Evolutionary conservation across 2,888 invertebrate species (phyloP).

Genomic region (Cataglyphis rosenhaueri): DNA sequence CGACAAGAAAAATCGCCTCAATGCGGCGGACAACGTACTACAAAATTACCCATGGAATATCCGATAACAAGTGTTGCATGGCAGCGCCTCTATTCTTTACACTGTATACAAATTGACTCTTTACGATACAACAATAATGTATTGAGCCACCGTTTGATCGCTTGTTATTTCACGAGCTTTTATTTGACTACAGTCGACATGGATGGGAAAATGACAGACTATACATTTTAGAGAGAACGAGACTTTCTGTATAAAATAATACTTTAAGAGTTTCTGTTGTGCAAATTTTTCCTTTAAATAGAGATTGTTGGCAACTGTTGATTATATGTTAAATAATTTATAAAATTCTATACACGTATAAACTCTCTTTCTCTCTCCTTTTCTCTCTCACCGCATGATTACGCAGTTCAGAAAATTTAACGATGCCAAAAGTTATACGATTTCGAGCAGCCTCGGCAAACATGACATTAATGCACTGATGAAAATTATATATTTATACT

Average conservation of each 20-base stretch:
- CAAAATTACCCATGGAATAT: conserved; percentile 51
- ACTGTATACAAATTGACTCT: conserved; percentile 76
- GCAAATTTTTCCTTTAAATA: conserved; percentile 1
- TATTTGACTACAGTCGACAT: conserved; percentile 40
- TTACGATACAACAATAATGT: conserved; percentile 71
- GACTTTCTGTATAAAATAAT: conserved; percentile 17
- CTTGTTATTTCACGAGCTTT: conserved; percentile 36
- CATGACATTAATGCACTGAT: conserved; percentile 40
- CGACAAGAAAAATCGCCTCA: conserved; percentile 45
- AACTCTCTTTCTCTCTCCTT: background rate
- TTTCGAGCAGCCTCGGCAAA: conserved; percentile 18
- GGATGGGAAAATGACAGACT: background rate
- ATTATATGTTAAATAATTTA: background rate
- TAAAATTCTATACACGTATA: no score
- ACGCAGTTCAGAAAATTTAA: conserved; percentile 32
- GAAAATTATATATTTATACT: conserved; percentile 51
- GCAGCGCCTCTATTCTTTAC: conserved; percentile 68
- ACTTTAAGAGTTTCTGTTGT: conserved; percentile 18
- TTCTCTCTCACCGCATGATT: background rate
- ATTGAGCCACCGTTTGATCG: conserved; percentile 70
- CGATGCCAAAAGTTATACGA: background rate
- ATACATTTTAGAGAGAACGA: background rate
- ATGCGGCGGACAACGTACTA: conserved; percentile 47
- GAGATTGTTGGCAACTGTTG: background rate
- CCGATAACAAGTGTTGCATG: conserved; percentile 55